A percentile compares a stretch with the other conserved stretches of the same genome.
Evolutionary conservation across 1,140 invertebrate species (phyloP).

Genomic region (Sitobion miscanthi): DNA sequence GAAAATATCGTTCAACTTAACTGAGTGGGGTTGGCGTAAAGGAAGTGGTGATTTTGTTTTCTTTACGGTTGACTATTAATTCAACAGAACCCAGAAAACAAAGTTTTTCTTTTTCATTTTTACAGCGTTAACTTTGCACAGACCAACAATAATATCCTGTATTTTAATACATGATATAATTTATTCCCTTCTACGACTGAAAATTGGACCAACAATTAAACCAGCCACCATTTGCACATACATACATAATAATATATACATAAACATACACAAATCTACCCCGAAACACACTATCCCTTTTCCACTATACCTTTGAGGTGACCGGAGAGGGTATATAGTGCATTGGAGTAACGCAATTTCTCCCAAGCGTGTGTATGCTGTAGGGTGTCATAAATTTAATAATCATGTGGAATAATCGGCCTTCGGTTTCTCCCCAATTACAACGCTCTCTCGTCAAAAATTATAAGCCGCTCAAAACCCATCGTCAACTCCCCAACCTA

Average conservation of each 20-base stretch:
- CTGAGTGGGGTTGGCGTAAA: neutral
- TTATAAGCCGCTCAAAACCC: conserved; percentile 11
- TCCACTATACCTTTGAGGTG: neutral
- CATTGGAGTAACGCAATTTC: neutral
- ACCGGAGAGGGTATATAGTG: neutral
- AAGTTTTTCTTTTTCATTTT: conserved; percentile 20
- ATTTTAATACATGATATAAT: conserved; percentile 28
- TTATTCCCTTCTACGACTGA: conserved; percentile 36
- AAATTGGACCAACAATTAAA: conserved; percentile 36
- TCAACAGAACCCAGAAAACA: neutral
- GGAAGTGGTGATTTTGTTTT: neutral
- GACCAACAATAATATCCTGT: conserved; percentile 20
- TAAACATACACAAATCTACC: conserved; percentile 2
- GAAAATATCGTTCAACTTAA: conserved; percentile 6
- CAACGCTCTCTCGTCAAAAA: conserved; percentile 24
- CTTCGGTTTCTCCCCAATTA: conserved; percentile 34
- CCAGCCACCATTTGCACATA: neutral
- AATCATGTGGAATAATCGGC: conserved; percentile 15
- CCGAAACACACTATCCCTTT: conserved; percentile 13
- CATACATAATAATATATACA: neutral
- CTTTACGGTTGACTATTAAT: conserved; percentile 23
- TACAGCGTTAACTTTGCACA: neutral
- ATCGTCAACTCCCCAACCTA: neutral
- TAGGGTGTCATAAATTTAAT: conserved; percentile 37
- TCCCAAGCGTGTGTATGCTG: neutral